Evolutionary conservation across 1,140 invertebrate species (phyloP).

Genomic region (Brachystomella parvula): DNA sequence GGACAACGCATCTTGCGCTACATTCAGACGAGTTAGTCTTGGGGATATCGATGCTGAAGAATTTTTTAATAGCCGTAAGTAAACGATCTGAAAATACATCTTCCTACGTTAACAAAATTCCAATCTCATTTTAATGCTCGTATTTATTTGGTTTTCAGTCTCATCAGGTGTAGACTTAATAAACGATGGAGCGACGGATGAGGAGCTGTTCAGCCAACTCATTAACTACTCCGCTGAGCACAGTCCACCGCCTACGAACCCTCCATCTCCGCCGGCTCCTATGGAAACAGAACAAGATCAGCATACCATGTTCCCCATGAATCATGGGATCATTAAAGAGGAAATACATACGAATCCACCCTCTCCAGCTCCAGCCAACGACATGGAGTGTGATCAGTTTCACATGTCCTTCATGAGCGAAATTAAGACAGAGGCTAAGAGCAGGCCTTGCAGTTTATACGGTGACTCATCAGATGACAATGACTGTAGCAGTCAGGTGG

Average conservation of each 20-base stretch:
- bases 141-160: neutral
- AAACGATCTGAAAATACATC: neutral
- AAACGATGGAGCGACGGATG: conserved; percentile 19
- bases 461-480: neutral
- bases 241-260: conserved; percentile 35
- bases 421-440: conserved; percentile 6
- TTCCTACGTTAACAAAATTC: neutral
- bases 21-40: neutral
- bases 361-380: no score
- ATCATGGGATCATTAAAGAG: conserved; percentile 3
- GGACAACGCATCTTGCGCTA: neutral
- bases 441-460: neutral
- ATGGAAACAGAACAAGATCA: conserved; percentile 17
- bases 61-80: neutral
- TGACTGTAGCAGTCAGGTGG: neutral
- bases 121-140: neutral
- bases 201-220: conserved; percentile 14
- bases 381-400: no score
- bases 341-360: no score
- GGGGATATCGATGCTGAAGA: conserved; percentile 5
- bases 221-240: conserved; percentile 17
- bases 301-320: neutral
- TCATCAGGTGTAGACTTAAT: conserved; percentile 2
- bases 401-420: neutral
- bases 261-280: conserved; percentile 27